Conservation (phyloP, 2,797 vertebrate genomes). For the Menidia menidia region DNA sequence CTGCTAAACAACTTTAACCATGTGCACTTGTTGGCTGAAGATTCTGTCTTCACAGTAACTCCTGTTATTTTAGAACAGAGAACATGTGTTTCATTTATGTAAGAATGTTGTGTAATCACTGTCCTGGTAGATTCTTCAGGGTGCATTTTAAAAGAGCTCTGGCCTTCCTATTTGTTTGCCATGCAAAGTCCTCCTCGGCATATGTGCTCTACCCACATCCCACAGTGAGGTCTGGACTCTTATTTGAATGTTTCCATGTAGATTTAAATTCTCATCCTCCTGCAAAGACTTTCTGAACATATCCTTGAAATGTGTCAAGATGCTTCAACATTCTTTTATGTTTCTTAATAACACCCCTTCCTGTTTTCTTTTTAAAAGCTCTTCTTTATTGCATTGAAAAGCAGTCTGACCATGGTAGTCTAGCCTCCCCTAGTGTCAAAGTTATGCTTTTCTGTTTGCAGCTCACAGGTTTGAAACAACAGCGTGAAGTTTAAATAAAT, state of each 20-base stretch:
- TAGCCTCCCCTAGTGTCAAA: slow-evolving; percentile 20
- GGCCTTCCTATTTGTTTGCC: slow-evolving; percentile 63
- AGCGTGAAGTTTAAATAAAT: background rate
- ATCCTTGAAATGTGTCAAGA: background rate
- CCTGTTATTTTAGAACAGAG: slow-evolving; percentile 22
- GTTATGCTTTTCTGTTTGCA: background rate
- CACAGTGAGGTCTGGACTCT: slow-evolving; percentile 36
- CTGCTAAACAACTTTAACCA: background rate
- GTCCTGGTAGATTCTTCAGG: slow-evolving; percentile 10
- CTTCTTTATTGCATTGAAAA: background rate
- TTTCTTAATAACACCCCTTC: background rate
- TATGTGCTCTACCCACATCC: slow-evolving; percentile 16
- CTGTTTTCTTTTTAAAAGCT: background rate
- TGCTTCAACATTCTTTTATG: background rate
- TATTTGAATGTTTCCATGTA: slow-evolving; percentile 74
- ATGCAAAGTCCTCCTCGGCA: slow-evolving; percentile 65
- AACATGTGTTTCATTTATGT: slow-evolving; percentile 43
- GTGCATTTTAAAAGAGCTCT: slow-evolving; percentile 34
- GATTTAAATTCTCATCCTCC: slow-evolving; percentile 29
- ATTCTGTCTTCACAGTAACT: slow-evolving; percentile 16
- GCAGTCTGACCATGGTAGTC: background rate
- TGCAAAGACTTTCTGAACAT: background rate
- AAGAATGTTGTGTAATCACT: slow-evolving; percentile 56
- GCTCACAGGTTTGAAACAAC: background rate
- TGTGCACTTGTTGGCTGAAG: slow-evolving; percentile 33